phyloP scores from a whole-genome alignment of 2,113 vertebrate species.

The Nematolebias whitei region DNA sequence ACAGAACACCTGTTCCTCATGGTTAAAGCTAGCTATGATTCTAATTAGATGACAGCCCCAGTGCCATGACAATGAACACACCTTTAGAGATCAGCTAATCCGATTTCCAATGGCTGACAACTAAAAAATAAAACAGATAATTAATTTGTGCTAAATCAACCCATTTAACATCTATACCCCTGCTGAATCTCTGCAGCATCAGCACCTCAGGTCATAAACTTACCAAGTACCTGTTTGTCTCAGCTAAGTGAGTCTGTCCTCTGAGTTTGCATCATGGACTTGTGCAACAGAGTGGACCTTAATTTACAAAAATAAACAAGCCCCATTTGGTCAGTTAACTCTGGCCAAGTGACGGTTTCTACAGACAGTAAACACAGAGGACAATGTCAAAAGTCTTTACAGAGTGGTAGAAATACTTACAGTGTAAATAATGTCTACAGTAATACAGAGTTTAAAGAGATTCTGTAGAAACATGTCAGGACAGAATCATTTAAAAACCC shows the following conservation, averaged over 20 bases:
- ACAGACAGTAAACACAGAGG: conserved; percentile 19
- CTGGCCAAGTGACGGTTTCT: conserved; percentile 26
- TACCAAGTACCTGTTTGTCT: conserved; percentile 48
- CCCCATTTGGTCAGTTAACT: conserved; percentile 20
- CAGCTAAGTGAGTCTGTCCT: conserved; percentile 43
- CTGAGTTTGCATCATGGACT: conserved; percentile 13
- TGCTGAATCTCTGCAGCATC: conserved; percentile 19
- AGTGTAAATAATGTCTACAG: background rate
- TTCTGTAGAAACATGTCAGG: background rate
- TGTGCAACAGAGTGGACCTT: conserved; percentile 24
- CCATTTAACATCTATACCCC: conserved; percentile 27
- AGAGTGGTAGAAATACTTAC: background rate
- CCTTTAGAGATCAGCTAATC: conserved; percentile 27
- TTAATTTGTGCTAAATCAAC: conserved; percentile 39
- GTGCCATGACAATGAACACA: conserved; percentile 3
- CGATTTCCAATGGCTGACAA: conserved; percentile 32
- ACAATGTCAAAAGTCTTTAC: conserved; percentile 17
- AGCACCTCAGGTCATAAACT: conserved; percentile 37
- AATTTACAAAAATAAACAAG: conserved; percentile 34
- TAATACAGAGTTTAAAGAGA: background rate
- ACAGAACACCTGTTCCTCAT: too few relatives aligned
- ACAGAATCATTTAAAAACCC: background rate
- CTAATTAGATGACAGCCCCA: conserved; percentile 20
- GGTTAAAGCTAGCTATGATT: conserved; percentile 9
- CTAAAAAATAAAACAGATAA: conserved; percentile 24